Conservation (phyloP, 2,888 invertebrate genomes). For the Lasioglossum villosulum region DNA sequence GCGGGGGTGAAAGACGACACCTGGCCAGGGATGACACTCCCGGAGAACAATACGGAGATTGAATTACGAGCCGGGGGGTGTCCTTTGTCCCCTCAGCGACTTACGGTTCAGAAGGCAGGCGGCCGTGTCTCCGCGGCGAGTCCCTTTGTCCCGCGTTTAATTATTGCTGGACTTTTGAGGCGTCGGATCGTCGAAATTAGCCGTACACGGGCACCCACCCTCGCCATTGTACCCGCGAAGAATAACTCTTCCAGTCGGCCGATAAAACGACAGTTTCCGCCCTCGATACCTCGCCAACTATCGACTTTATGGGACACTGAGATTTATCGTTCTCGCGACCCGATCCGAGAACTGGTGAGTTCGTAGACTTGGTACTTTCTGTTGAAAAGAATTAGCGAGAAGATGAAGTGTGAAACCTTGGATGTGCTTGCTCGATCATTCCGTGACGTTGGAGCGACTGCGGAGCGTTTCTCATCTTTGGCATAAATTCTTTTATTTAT, state of each 20-base stretch:
- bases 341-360: background rate
- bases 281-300: slow-evolving; percentile 10
- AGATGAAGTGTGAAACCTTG: background rate
- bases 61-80: slow-evolving; percentile 51
- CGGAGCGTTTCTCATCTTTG: too few relatives aligned
- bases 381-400: background rate
- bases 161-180: slow-evolving; percentile 23
- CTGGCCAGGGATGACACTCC: slow-evolving; percentile 32
- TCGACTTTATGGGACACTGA: background rate
- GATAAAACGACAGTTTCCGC: background rate
- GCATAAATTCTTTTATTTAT: too few relatives aligned
- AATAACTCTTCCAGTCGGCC: slow-evolving; percentile 6
- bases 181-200: slow-evolving; percentile 14
- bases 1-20: slow-evolving; percentile 38
- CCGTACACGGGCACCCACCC: background rate
- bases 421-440: too few relatives aligned
- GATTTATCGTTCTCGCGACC: background rate
- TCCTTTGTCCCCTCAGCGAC: slow-evolving; percentile 42
- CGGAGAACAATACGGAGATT: slow-evolving; percentile 55
- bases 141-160: slow-evolving; percentile 41
- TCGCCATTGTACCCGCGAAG: slow-evolving; percentile 3
- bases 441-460: too few relatives aligned
- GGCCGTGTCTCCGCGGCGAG: background rate
- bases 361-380: background rate
- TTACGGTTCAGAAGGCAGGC: slow-evolving; percentile 21